phyloP scores from a whole-genome alignment of 1,140 invertebrate genomes.

The Sesamia nonagrioides region DNA sequence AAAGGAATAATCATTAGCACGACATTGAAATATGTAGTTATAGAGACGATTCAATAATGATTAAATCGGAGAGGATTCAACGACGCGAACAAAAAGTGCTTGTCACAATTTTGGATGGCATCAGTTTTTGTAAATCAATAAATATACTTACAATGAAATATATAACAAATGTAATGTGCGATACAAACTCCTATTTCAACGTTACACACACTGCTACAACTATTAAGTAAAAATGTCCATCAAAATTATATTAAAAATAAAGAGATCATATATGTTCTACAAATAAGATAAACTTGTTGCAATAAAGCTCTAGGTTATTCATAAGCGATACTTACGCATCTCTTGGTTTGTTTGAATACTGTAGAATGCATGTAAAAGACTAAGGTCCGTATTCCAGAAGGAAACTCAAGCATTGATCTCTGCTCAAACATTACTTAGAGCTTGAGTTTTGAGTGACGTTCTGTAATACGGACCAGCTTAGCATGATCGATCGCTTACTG shows the following conservation, averaged over 20 bases:
- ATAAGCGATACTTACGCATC: constrained; percentile 71
- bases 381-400: too few species aligned
- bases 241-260: constrained; percentile 87
- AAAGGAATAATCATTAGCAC: constrained; percentile 51
- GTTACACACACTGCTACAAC: constrained; percentile 80
- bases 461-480: too few species aligned
- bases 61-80: constrained; percentile 63
- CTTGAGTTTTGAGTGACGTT: too few species aligned
- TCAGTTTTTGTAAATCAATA: constrained; percentile 61
- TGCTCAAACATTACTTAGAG: too few species aligned
- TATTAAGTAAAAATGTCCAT: constrained; percentile 87
- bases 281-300: constrained; percentile 81
- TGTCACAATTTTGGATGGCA: constrained; percentile 67
- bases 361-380: constrained; percentile 40
- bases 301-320: constrained; percentile 81
- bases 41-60: constrained; percentile 28
- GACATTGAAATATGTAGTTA: constrained; percentile 30
- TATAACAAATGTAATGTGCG: constrained; percentile 75
- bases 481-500: neutral
- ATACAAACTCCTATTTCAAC: constrained; percentile 70
- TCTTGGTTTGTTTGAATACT: constrained; percentile 72
- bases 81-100: constrained; percentile 58
- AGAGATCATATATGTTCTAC: constrained; percentile 84
- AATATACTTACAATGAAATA: constrained; percentile 64
- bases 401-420: too few species aligned